Conservation (phyloP, 2,888 invertebrate genomes). For the Plagodis pulveraria region DNA sequence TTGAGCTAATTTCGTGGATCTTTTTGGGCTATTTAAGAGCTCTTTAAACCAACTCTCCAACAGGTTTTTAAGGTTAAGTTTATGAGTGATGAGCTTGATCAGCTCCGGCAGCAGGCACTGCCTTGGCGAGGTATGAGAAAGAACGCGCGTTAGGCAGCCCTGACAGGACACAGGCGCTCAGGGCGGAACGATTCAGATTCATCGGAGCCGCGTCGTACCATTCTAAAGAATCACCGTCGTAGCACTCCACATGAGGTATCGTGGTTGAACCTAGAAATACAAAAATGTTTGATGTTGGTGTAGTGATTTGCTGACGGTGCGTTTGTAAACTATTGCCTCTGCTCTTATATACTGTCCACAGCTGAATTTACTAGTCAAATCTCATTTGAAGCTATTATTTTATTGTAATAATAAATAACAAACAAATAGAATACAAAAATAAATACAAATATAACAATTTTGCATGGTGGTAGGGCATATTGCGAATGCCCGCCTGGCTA, state of each 20-base stretch:
- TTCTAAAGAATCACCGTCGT: slow-evolving; percentile 86
- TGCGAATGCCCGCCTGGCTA: too few relatives aligned
- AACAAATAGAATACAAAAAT: too few relatives aligned
- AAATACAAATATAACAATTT: too few relatives aligned
- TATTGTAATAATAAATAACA: too few relatives aligned
- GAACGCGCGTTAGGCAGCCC: slow-evolving; percentile 88
- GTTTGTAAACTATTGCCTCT: too few relatives aligned
- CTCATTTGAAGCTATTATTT: too few relatives aligned
- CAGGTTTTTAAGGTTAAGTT: slow-evolving; percentile 36
- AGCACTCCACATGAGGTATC: slow-evolving; percentile 91
- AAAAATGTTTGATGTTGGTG: neutral
- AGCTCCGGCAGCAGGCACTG: slow-evolving; percentile 78
- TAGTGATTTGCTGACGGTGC: neutral
- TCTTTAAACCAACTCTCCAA: neutral
- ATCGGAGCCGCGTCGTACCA: slow-evolving; percentile 91
- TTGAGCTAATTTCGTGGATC: too few relatives aligned
- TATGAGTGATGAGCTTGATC: slow-evolving; percentile 70
- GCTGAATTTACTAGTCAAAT: too few relatives aligned
- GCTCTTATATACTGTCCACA: too few relatives aligned
- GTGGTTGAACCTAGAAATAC: slow-evolving; percentile 86
- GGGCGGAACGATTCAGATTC: slow-evolving; percentile 92
- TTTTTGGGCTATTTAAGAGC: neutral
- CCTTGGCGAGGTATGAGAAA: slow-evolving; percentile 85
- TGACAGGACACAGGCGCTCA: slow-evolving; percentile 91
- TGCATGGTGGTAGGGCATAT: too few relatives aligned